Conservation (phyloP, 1,140 invertebrate genomes). For the Micrasema longulum region DNA sequence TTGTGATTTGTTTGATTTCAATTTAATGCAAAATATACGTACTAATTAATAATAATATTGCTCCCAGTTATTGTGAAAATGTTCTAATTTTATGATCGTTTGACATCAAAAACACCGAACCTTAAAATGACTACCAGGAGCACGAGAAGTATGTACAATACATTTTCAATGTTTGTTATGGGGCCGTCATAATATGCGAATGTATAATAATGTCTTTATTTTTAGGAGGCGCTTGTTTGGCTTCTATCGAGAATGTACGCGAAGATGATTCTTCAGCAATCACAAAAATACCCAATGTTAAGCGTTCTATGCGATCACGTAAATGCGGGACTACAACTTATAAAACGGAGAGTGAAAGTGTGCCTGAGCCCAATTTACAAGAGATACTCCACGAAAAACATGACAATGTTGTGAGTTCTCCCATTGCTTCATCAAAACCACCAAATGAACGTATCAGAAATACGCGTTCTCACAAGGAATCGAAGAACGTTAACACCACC, state of each 20-base stretch:
- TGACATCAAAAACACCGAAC: not conserved
- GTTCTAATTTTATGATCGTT: not conserved
- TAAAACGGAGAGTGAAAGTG: not conserved
- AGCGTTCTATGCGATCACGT: conserved; percentile 4
- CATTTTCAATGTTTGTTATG: too few relatives aligned
- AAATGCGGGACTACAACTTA: not conserved
- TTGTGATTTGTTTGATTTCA: too few relatives aligned
- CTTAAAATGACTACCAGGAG: conserved; percentile 31
- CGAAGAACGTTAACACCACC: not conserved
- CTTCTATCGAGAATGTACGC: not conserved
- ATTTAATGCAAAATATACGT: too few relatives aligned
- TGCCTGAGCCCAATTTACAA: not conserved
- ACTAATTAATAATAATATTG: too few relatives aligned
- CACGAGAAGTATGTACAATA: conserved; percentile 29
- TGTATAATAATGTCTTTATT: not conserved
- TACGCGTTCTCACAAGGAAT: conserved; percentile 24
- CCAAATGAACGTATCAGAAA: not conserved
- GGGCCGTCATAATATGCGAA: not conserved
- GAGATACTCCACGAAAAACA: conserved; percentile 7
- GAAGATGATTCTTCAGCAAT: too few relatives aligned
- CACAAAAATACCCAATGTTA: too few relatives aligned
- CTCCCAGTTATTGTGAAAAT: conserved; percentile 9
- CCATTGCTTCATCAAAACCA: not conserved
- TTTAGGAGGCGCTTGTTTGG: conserved; percentile 18
- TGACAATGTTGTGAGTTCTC: conserved; percentile 4